A percentile compares a stretch with the other conserved stretches of the same genome.
phyloP scores from a whole-genome alignment of 2,797 vertebrate genomes.

The Manis javanica region DNA sequence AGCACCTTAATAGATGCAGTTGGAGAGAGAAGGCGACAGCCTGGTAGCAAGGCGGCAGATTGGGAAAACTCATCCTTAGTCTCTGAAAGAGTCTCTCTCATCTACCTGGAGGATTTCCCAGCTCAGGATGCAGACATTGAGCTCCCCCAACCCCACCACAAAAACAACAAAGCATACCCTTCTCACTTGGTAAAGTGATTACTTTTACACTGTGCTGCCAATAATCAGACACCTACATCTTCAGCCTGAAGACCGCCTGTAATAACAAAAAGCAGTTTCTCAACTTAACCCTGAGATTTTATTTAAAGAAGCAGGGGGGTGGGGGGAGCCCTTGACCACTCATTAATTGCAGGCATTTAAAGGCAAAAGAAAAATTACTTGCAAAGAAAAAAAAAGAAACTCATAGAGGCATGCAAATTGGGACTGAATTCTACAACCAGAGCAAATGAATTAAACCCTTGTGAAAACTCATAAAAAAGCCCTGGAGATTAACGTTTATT shows the following conservation, averaged over 20 bases:
- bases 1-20: conserved; percentile 20
- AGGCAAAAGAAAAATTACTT: conserved; percentile 62
- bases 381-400: conserved; percentile 46
- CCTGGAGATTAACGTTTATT: conserved; percentile 83
- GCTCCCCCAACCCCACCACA: background rate
- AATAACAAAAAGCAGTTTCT: conserved; percentile 85
- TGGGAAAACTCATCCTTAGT: conserved; percentile 46
- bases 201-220: conserved; percentile 77
- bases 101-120: conserved; percentile 73
- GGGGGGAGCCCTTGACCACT: conserved; percentile 81
- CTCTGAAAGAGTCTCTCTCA: conserved; percentile 74
- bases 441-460: conserved; percentile 83
- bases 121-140: conserved; percentile 75
- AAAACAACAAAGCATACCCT: conserved; percentile 73
- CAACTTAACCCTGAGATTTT: conserved; percentile 84
- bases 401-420: conserved; percentile 79
- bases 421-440: conserved; percentile 77
- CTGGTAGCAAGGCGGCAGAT: conserved; percentile 18
- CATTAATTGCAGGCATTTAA: conserved; percentile 80
- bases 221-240: conserved; percentile 84
- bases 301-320: conserved; percentile 72
- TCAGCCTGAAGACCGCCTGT: conserved; percentile 79
- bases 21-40: background rate
- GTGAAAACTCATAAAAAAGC: conserved; percentile 83
- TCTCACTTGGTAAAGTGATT: conserved; percentile 78